Evolutionary conservation across 2,888 invertebrate species (phyloP).

Genomic region (Chymomyza fuscimana): DNA sequence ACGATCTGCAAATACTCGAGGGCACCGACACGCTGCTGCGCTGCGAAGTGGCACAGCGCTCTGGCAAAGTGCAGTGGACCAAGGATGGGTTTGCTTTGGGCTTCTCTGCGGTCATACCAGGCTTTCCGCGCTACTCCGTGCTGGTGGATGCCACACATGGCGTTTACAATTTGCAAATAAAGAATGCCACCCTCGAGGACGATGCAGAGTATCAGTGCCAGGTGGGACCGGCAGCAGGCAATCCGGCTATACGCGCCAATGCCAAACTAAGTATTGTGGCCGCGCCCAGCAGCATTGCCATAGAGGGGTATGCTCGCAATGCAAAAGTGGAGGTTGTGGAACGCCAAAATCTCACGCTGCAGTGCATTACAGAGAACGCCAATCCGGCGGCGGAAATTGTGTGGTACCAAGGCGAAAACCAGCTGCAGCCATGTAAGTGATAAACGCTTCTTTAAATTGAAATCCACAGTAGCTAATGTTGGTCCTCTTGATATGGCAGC

Average conservation of each 20-base stretch:
- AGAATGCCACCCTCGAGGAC: slow-evolving; percentile 92
- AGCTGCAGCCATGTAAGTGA: slow-evolving; percentile 58
- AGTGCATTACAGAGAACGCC: slow-evolving; percentile 76
- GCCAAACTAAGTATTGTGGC: slow-evolving; percentile 88
- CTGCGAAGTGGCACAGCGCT: slow-evolving; percentile 91
- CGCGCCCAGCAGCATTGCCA: slow-evolving; percentile 75
- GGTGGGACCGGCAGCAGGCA: slow-evolving; percentile 90
- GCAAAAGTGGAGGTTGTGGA: slow-evolving; percentile 77
- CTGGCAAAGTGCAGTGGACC: slow-evolving; percentile 95
- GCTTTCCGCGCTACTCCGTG: slow-evolving; percentile 93
- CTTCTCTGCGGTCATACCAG: slow-evolving; percentile 87
- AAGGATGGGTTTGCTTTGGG: slow-evolving; percentile 96
- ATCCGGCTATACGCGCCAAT: slow-evolving; percentile 91
- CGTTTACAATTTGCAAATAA: slow-evolving; percentile 93
- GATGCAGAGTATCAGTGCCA: slow-evolving; percentile 99
- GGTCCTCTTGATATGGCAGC: neutral
- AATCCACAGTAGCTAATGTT: neutral
- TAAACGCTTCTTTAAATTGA: neutral
- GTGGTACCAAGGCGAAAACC: slow-evolving; percentile 75
- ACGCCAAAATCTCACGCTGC: slow-evolving; percentile 74
- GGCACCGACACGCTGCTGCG: slow-evolving; percentile 90
- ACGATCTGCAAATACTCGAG: slow-evolving; percentile 89
- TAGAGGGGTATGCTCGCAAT: slow-evolving; percentile 76
- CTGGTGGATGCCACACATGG: slow-evolving; percentile 90
- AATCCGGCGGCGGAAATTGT: slow-evolving; percentile 77